Base-by-base conservation (phyloP, 2,113 vertebrate species). In the Pseudorasbora parva region DNA sequence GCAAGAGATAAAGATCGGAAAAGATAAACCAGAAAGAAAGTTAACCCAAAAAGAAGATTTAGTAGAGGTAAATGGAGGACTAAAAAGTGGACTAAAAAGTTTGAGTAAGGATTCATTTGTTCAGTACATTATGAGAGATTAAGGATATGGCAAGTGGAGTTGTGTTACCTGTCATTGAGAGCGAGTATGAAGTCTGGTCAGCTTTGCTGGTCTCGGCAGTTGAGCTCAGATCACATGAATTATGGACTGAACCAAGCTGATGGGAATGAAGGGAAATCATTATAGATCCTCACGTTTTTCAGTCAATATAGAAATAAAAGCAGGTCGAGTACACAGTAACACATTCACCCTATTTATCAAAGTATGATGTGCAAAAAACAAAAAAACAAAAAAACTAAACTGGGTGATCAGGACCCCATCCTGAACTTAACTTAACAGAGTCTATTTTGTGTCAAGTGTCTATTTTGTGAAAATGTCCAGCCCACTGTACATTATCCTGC, bases 151-250 rank as follows among this genome's bases (percentile, higher is more conserved):
- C 7, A 59, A 57, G 49, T 83, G 62, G 21, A 25, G 11, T 64
- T 72, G 86, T 91, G 92, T 86, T 94, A 95, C 94, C 94, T 86
- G 93, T 78, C 75, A 90, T 25, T 2, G 92, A 89, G 21, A 90
- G 86, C 8, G 91, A 91, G 78, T 82, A 87, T 25, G 92, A 89
- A 8, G 89, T 84, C 41, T 86, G 19, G 78, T 87, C 83, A 19
- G 74, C 21, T 4, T 54, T 68, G 59, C 82, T 72, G 12, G 75
- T 81, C 21, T 75, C 87, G 5, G 84, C 21, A 56, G 69, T 81
- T 37, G 83, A 57, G 27, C 83, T 60, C 27, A 88, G 87, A 51
- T 91, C 90, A 14, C 3, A 59, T 23, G 87, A 51, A 25, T 21
- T 85, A 33, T 33, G 87, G 43, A 45, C 49, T 9, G 71, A 59